Evolutionary conservation across 2,888 invertebrate species (phyloP), one percentile per base, ranked within the genome.

Genomic region (Cheilosia grossa): DNA sequence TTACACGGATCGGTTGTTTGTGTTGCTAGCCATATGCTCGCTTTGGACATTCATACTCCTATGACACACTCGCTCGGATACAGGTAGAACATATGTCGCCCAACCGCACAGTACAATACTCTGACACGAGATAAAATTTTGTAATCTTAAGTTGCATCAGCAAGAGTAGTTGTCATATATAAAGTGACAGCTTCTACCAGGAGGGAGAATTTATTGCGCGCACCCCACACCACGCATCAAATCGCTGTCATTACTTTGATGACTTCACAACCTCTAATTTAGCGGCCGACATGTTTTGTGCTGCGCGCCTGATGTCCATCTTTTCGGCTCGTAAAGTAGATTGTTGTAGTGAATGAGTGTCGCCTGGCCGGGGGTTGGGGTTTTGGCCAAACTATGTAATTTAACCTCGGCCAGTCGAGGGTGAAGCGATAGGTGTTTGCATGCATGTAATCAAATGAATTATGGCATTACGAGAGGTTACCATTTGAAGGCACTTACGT

Each of bases 181-280:
- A 9, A 15, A 27, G 13, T 15, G 5, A 27, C 27, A 27, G 42
- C 9, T 4, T 4, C 5, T 21, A 58, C 19, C 21, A 44, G 47
- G 44, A 53, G 49, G 54, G 47, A 47, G 40, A 63, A 54, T 49
- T 69, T 77, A 63, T 70, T 30, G 30, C 63, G 64, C 78, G 61
- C 47, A 56, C 49, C 56, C 42, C 40, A 24, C 17, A 5, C 33
- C 30, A 24, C 15, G 81, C 81, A 75, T 81, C 79, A 75, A 75
- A 79, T 79, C 79, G 80, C 59, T 85, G 83, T 85, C 80, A 85
- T 85, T 85, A 80, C 66, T 80, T 75, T 85, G 83, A 85, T 75
- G 75, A 75, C 83, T 85, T 85, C 80, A 85, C 83, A 80, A 80
- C 80, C 83, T 85, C 83, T 85, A 85, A 85, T 85, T 85, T 85